Conservation (phyloP, 2,113 vertebrate genomes). For the human (Homo sapiens) region GRCh38 chr11:36117501-36118000, state of each 20-base stretch:
- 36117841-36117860: neutral
- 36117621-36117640: neutral
- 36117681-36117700: rapidly evolving
- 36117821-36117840: neutral
- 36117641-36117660: neutral
- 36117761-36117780: neutral
- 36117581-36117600: neutral
- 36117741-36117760: neutral
- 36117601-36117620: neutral
- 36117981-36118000: neutral
- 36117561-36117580: neutral
- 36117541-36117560: neutral
- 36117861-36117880: neutral
- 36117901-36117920: neutral
- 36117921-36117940: no score
- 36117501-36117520: neutral
- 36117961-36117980: neutral
- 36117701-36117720: rapidly evolving
- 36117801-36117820: neutral
- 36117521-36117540: neutral
- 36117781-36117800: neutral
- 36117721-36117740: neutral
- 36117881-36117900: neutral
- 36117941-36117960: neutral
- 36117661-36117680: rapidly evolving